Percentiles rank a stretch among this genome's conserved stretches.
Evolutionary conservation across 2,797 vertebrate genomes (phyloP).

Genomic region (Oophaga sylvatica): DNA sequence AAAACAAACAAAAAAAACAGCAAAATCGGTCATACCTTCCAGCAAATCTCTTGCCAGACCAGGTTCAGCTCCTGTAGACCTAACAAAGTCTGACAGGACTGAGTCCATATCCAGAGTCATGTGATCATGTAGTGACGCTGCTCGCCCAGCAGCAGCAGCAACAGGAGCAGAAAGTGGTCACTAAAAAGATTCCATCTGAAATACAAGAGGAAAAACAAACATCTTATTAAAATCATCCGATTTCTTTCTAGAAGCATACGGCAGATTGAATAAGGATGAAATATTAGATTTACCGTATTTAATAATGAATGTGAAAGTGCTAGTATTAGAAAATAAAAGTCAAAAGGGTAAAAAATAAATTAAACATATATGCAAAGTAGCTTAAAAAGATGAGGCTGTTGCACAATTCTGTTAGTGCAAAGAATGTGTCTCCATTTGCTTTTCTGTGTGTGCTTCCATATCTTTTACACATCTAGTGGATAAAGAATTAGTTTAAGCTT

Average conservation of each 20-base stretch:
- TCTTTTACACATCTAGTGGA: background rate
- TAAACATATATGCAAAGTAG: background rate
- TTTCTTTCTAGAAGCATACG: background rate
- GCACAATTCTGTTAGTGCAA: background rate
- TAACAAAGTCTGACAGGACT: conserved; percentile 99
- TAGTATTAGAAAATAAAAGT: background rate
- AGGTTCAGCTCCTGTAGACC: conserved; percentile 99
- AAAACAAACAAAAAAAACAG: background rate
- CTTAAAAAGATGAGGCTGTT: background rate
- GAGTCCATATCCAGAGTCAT: conserved; percentile 99
- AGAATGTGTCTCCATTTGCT: background rate
- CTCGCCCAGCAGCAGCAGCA: conserved; percentile 88
- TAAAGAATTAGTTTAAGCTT: too few species aligned
- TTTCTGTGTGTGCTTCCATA: background rate
- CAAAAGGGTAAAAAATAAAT: background rate
- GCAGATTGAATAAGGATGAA: background rate
- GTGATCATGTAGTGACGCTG: conserved; percentile 91
- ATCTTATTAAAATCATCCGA: background rate
- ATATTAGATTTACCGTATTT: background rate
- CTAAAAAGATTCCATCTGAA: conserved; percentile 91
- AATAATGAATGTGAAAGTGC: background rate
- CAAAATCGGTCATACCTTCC: conserved; percentile 85
- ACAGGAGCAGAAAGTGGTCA: conserved; percentile 80
- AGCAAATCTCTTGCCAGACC: conserved; percentile 99
- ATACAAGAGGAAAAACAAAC: conserved; percentile 49